Evolutionary conservation across 2,113 vertebrate species (phyloP).

Genomic region (Mesembrinibis cayennensis): DNA sequence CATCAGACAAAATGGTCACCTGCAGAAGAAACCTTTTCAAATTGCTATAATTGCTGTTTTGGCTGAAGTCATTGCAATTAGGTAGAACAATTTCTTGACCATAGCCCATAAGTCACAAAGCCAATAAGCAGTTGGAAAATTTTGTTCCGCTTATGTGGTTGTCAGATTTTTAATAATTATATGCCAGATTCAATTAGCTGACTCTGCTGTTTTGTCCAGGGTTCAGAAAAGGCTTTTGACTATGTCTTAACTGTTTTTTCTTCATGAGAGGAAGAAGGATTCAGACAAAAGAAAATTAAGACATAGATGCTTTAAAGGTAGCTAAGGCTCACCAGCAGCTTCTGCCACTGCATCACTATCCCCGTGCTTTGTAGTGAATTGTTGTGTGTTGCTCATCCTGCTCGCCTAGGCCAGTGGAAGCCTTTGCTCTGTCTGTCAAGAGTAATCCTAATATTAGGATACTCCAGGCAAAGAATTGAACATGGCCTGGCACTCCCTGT

Average conservation of each 20-base stretch:
- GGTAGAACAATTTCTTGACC: neutral
- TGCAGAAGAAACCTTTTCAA: neutral
- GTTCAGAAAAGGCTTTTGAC: neutral
- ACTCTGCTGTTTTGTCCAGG: neutral
- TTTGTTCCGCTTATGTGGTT: neutral
- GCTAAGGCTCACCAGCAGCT: neutral
- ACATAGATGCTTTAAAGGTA: neutral
- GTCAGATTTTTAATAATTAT: neutral
- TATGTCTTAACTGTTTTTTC: neutral
- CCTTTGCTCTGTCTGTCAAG: conserved; percentile 40
- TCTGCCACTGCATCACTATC: neutral
- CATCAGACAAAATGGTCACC: neutral
- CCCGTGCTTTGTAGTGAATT: neutral
- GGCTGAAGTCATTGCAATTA: neutral
- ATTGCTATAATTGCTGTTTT: neutral
- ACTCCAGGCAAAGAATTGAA: conserved; percentile 14
- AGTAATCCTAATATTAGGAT: conserved; percentile 32
- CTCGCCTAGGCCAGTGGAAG: neutral
- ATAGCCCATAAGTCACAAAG: neutral
- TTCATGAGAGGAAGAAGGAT: neutral
- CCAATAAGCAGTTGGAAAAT: neutral
- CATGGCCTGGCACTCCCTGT: conserved; percentile 15
- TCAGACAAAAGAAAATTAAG: neutral
- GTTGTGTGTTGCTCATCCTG: neutral
- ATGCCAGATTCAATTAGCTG: neutral